These are phyloP conservation scores for Hydrolagus colliei DNA, from an alignment of 2,797 vertebrate species.

Conservation along the genomic window DNA sequence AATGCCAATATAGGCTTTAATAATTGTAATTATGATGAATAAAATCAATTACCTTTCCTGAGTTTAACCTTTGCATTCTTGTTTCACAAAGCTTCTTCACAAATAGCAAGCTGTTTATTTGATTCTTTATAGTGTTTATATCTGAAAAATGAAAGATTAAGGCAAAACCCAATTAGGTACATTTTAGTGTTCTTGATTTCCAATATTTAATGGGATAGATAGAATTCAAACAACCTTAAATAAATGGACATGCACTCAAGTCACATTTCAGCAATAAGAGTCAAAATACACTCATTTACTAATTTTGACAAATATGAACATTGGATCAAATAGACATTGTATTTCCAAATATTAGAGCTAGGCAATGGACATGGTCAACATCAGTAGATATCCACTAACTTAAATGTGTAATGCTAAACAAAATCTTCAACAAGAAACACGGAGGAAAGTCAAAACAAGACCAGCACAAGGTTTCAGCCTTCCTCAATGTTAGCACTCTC, in stretches of 20 bases:
- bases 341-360: too few relatives aligned
- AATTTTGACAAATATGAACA: too few relatives aligned
- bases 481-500: too few relatives aligned
- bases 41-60: conserved; percentile 82
- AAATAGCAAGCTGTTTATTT: conserved; percentile 98
- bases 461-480: too few relatives aligned
- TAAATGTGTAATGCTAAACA: too few relatives aligned
- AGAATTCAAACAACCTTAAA: too few relatives aligned
- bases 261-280: neutral
- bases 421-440: too few relatives aligned
- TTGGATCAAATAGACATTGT: too few relatives aligned
- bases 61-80: conserved; percentile 91
- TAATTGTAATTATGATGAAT: neutral
- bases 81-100: conserved; percentile 98
- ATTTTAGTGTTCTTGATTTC: neutral
- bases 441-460: too few relatives aligned
- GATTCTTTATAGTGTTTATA: conserved; percentile 98
- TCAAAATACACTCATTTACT: neutral
- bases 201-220: neutral
- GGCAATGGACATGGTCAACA: too few relatives aligned
- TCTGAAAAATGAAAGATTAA: conserved; percentile 58
- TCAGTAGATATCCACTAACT: too few relatives aligned
- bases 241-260: too few relatives aligned
- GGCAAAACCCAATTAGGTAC: neutral
- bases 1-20: neutral